Evolutionary conservation across 2,797 vertebrate genomes (phyloP).

Genomic region (Sebastes alutus): DNA sequence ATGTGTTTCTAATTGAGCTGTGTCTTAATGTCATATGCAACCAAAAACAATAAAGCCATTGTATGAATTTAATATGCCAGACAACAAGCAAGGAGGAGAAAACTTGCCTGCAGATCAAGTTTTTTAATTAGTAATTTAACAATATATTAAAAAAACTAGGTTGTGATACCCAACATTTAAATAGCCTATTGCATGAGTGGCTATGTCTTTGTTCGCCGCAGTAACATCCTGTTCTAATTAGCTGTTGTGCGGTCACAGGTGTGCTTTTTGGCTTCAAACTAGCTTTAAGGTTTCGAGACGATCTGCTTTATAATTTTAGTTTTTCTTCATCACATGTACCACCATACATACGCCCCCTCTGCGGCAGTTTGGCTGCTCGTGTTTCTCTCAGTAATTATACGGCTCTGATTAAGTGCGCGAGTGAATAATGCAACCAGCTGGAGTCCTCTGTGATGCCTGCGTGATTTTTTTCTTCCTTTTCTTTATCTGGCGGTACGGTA

Average conservation of each 20-base stretch:
- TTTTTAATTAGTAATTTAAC: not conserved
- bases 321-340: constrained; percentile 3
- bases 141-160: not conserved
- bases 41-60: not conserved
- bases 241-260: not conserved
- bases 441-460: constrained; percentile 37
- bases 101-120: not conserved
- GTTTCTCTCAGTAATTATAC: constrained; percentile 53
- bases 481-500: not conserved
- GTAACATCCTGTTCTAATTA: not conserved
- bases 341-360: constrained; percentile 13
- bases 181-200: not conserved
- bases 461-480: not conserved
- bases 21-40: not conserved
- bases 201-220: not conserved
- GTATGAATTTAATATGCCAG: not conserved
- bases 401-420: constrained; percentile 43
- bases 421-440: constrained; percentile 53
- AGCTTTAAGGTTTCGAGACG: not conserved
- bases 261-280: not conserved
- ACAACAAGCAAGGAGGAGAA: not conserved
- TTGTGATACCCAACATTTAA: not conserved
- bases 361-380: constrained; percentile 29
- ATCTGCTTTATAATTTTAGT: not conserved
- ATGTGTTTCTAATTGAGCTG: not conserved